These are phyloP conservation scores for Halichoeres trimaculatus DNA, from an alignment of 2,113 vertebrate genomes.

Conservation along the genomic window DNA sequence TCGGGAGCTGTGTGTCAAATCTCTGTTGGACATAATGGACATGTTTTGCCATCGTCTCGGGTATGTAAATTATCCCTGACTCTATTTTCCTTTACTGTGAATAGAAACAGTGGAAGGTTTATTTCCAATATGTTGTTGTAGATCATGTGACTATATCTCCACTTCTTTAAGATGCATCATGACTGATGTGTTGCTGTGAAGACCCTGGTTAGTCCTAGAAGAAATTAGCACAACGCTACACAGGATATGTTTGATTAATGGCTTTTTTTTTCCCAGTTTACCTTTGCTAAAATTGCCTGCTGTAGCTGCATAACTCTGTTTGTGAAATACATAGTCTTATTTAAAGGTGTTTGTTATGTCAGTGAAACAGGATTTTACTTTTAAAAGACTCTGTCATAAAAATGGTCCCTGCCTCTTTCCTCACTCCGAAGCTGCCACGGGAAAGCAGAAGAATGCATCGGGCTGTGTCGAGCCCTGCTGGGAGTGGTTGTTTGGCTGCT, in stretches of 20 bases:
- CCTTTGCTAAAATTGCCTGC: not conserved
- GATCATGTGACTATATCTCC: not conserved
- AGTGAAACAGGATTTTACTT: not conserved
- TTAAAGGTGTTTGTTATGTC: not conserved
- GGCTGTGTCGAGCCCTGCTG: slow-evolving; percentile 92
- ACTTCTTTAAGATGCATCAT: not conserved
- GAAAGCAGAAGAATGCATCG: slow-evolving; percentile 96
- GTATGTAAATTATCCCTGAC: slow-evolving; percentile 69
- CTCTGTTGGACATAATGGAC: slow-evolving; percentile 95
- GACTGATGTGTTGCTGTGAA: not conserved
- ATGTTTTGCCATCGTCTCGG: slow-evolving; percentile 96
- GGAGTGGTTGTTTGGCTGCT: slow-evolving; percentile 93
- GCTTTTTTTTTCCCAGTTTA: no score
- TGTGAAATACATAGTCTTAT: not conserved
- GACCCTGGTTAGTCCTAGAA: no score
- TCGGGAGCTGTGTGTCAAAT: slow-evolving; percentile 92
- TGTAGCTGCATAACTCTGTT: not conserved
- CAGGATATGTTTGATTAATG: no score
- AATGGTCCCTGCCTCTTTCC: not conserved
- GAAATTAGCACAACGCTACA: no score
- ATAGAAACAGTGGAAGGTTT: not conserved
- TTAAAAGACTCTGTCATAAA: not conserved
- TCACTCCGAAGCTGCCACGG: slow-evolving; percentile 88
- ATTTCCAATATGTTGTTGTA: not conserved
- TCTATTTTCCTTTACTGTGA: not conserved